Evolutionary conservation across 2,113 vertebrate genomes (phyloP).

Genomic region (Lamprologus ornatipinnis): DNA sequence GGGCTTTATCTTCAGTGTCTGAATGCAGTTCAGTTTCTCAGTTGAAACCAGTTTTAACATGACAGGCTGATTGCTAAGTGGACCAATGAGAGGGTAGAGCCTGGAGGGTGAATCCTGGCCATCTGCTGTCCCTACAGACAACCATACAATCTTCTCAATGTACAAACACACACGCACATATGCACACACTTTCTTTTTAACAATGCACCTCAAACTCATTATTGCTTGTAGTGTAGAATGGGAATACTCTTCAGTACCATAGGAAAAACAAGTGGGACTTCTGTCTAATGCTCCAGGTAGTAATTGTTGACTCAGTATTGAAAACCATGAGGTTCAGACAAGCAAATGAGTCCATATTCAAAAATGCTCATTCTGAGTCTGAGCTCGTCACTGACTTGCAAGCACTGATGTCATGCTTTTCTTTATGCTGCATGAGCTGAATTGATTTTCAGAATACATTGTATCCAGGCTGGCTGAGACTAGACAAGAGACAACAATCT

Average conservation of each 20-base stretch:
- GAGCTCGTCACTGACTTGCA: background rate
- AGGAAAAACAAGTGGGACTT: background rate
- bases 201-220: background rate
- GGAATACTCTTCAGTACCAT: background rate
- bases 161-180: background rate
- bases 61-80: background rate
- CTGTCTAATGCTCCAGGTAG: background rate
- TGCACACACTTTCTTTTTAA: background rate
- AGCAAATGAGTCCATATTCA: background rate
- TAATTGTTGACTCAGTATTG: background rate
- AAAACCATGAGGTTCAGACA: background rate
- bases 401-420: background rate
- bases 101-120: slow-evolving; percentile 12
- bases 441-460: slow-evolving; percentile 18
- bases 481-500: background rate
- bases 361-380: background rate
- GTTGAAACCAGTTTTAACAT: background rate
- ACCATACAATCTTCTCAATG: background rate
- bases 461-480: background rate
- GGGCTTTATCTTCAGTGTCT: background rate
- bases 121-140: slow-evolving; percentile 31
- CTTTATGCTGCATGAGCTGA: slow-evolving; percentile 5
- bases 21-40: background rate
- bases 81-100: background rate
- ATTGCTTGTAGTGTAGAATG: background rate